Percentiles rank a stretch among this genome's conserved stretches.
Conservation (phyloP, 2,113 vertebrate genomes). For the Shinisaurus crocodilurus region DNA sequence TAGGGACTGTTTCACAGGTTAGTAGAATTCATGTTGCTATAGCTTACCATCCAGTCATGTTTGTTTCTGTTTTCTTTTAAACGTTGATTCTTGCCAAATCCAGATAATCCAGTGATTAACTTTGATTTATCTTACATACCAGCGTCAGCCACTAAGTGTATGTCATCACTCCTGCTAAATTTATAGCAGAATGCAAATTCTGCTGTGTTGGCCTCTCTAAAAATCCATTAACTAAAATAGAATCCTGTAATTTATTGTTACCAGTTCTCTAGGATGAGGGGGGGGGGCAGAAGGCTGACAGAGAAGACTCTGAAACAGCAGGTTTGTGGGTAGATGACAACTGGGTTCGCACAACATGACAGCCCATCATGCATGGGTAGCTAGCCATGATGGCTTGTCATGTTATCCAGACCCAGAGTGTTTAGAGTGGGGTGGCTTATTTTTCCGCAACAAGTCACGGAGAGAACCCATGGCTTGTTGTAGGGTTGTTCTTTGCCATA, state of each 20-base stretch:
- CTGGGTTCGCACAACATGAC: too few relatives aligned
- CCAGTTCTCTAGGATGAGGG: neutral
- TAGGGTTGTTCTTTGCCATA: too few relatives aligned
- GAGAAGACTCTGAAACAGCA: conserved; percentile 44
- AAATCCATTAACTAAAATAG: conserved; percentile 54
- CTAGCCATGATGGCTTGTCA: too few relatives aligned
- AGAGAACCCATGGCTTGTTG: too few relatives aligned
- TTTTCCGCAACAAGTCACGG: too few relatives aligned
- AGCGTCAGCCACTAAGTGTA: conserved; percentile 53
- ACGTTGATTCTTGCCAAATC: conserved; percentile 55
- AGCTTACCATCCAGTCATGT: conserved; percentile 6
- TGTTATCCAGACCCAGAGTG: too few relatives aligned
- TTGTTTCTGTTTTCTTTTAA: conserved; percentile 42
- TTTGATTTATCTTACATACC: conserved; percentile 64
- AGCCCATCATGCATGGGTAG: too few relatives aligned
- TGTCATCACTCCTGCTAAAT: conserved; percentile 60
- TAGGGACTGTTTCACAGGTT: conserved; percentile 41
- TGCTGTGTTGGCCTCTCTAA: conserved; percentile 49
- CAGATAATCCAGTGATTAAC: conserved; percentile 51
- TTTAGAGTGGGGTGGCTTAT: too few relatives aligned
- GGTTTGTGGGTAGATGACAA: neutral
- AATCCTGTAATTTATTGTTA: conserved; percentile 52
- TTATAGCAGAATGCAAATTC: conserved; percentile 65
- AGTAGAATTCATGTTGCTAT: conserved; percentile 17
- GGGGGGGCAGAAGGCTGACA: conserved; percentile 8